A percentile compares a stretch with the other conserved stretches of the same genome.
Evolutionary conservation across 2,888 invertebrate genomes (phyloP).

Genomic region (Agrochola lota): DNA sequence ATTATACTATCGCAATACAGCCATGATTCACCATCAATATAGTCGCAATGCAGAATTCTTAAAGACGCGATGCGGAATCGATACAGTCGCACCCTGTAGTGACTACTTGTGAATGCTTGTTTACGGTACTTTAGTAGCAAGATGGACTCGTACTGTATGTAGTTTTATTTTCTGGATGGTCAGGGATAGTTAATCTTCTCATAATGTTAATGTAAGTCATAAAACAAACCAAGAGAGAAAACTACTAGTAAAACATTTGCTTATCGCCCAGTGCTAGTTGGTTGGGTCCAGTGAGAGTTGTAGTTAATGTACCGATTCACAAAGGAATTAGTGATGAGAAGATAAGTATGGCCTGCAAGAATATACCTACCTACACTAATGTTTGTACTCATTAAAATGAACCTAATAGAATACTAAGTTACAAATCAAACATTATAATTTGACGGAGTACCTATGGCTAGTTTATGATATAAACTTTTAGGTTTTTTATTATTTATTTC

Average conservation of each 20-base stretch:
- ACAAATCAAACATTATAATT: background rate
- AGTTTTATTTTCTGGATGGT: constrained; percentile 7
- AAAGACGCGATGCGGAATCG: too few relatives aligned
- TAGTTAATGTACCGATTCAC: constrained; percentile 21
- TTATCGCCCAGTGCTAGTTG: constrained; percentile 34
- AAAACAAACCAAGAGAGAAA: constrained; percentile 39
- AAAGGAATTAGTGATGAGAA: background rate
- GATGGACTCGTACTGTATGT: background rate
- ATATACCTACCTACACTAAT: background rate
- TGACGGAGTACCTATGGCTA: background rate
- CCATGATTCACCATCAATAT: too few relatives aligned
- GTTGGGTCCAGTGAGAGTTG: constrained; percentile 2
- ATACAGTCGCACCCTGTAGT: background rate
- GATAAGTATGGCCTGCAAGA: background rate
- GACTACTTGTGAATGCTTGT: background rate
- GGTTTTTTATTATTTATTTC: background rate
- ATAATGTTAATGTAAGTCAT: constrained; percentile 33
- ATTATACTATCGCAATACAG: too few relatives aligned
- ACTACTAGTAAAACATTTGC: constrained; percentile 27
- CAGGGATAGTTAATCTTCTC: background rate
- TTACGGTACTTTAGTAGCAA: background rate
- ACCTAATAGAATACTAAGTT: background rate
- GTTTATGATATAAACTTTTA: background rate
- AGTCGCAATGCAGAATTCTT: background rate
- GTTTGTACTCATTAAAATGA: background rate